A percentile compares a stretch with the other conserved stretches of the same genome.
These are phyloP conservation scores for Piprites chloris DNA, from an alignment of 2,113 vertebrate genomes.

Conservation along the genomic window DNA sequence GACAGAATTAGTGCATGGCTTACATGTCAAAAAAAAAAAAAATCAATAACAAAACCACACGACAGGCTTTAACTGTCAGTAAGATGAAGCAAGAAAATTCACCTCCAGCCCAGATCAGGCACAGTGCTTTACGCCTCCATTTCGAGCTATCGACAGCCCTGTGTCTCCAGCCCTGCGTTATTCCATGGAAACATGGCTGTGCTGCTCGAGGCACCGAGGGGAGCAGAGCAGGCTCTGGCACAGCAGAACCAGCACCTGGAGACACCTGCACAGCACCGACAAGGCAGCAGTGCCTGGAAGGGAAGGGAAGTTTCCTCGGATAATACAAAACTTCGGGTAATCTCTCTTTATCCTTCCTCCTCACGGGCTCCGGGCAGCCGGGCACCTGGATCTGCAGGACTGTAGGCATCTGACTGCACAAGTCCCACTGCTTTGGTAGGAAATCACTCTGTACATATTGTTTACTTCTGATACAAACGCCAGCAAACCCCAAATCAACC, in stretches of 20 bases:
- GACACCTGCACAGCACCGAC: not conserved
- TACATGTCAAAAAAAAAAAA: not conserved
- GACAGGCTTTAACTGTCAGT: not conserved
- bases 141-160: not conserved
- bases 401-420: not conserved
- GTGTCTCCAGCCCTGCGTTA: not conserved
- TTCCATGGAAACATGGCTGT: not conserved
- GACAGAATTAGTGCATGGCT: not conserved
- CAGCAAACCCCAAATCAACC: not conserved
- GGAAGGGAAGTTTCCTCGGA: not conserved
- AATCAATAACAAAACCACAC: not conserved
- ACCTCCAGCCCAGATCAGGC: not conserved
- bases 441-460: not conserved
- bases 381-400: not conserved
- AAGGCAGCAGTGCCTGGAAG: not conserved
- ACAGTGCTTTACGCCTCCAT: not conserved
- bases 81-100: not conserved
- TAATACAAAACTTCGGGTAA: not conserved
- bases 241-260: fast-evolving
- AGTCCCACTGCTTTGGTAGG: not conserved
- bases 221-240: not conserved
- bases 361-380: not conserved
- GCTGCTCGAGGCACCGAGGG: not conserved
- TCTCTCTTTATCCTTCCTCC: not conserved
- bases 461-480: not conserved